Evolutionary conservation across 2,888 invertebrate genomes (phyloP), one percentile per base, ranked within the genome.

Genomic region (Lasioglossum malachurum): DNA sequence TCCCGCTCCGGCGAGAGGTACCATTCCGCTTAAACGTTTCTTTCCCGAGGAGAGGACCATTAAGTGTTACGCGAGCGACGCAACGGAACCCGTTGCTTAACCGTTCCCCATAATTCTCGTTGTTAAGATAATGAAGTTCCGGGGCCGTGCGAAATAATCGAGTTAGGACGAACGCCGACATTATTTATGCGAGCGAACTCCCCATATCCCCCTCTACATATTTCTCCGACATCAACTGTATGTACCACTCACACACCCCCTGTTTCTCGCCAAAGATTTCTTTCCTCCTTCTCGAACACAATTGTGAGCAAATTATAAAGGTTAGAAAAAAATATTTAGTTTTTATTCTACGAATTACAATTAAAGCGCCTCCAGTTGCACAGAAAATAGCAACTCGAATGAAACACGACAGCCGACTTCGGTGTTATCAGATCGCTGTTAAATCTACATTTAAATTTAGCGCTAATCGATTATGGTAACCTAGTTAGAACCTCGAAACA

Each of bases 41-140:
- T 77, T 60, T 73, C 2, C 44, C 69, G 19, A 53, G 67, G 67
- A 67, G 67, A 75, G 53, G 64, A 19, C 67, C 84, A 86, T 86
- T 86, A 84, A 78, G 64, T 71, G 67, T 78, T 60, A 79, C 67
- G 57, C 49, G 75, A 60, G 23, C 71, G 69, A 69, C 57, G 78
- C 78, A 81, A 82, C 78, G 73, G 75, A 82, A 76, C 67, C 67
- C 69, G 44, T 73, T 67, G 78, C 38, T 75, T 53, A 81, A 78
- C 73, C 82, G 49, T 85, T 74, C 57, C 75, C 82, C 75, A 80
- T 86, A 78, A 86, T 87, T 85, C 86, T 78, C 82, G 64, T 77
- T 75, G 82, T 87, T 87, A 75, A 38, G 79, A 82, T 80, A 86
- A 87, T 86, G 76, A 86, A 87, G 86, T 87, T 77, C 71, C 53